phyloP scores from a whole-genome alignment of 2,888 invertebrate genomes.

The Sarcophaga rosellei region DNA sequence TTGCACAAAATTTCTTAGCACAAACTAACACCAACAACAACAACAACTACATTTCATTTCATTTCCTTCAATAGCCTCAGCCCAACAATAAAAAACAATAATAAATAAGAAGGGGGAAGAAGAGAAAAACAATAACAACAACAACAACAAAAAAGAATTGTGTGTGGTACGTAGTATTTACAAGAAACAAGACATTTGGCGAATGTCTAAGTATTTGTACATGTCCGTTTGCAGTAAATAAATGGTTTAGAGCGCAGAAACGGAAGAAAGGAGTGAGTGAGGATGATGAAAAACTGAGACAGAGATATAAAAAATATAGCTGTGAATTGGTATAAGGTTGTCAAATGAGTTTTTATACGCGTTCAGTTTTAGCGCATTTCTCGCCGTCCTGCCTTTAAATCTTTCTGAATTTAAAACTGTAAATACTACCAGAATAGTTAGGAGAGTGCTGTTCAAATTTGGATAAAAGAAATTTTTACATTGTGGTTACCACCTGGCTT shows the following conservation, averaged over 20 bases:
- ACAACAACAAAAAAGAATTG: background rate
- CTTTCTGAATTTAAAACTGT: no score
- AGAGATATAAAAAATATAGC: background rate
- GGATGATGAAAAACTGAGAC: background rate
- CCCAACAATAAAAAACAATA: background rate
- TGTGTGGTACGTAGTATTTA: background rate
- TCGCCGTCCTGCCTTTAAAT: no score
- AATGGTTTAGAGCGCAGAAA: background rate
- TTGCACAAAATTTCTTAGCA: conserved; percentile 48
- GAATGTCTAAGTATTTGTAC: conserved; percentile 11
- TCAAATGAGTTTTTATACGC: no score
- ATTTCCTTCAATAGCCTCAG: conserved; percentile 47
- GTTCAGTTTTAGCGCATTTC: no score
- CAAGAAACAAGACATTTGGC: background rate
- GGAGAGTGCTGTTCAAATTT: no score
- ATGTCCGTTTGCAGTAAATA: conserved; percentile 15
- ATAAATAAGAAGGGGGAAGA: background rate
- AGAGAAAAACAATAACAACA: background rate
- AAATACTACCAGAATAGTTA: no score
- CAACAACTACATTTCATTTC: conserved; percentile 9
- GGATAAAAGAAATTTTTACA: no score
- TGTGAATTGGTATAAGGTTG: no score
- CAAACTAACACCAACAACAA: conserved; percentile 44
- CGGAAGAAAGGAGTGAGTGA: background rate
- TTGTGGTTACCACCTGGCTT: no score